Percentiles rank a stretch among this genome's conserved stretches.
phyloP scores from a whole-genome alignment of 2,113 vertebrate genomes.

The Eurystomus gularis region DNA sequence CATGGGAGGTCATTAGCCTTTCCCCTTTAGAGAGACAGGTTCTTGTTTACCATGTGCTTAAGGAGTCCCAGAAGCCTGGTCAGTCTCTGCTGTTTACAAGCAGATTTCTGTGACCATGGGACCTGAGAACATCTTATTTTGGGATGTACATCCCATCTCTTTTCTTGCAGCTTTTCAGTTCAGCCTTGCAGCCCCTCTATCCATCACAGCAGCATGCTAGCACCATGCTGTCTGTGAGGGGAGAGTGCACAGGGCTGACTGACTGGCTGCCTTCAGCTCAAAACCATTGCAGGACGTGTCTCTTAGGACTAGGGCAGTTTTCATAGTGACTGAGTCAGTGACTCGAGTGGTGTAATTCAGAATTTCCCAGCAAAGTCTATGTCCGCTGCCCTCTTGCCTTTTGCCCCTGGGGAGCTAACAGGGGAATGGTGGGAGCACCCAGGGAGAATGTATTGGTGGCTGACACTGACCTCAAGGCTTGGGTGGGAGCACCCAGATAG shows the following conservation, averaged over 20 bases:
- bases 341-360: not conserved
- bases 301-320: not conserved
- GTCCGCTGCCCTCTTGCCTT: not conserved
- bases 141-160: not conserved
- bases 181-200: not conserved
- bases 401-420: not conserved
- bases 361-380: not conserved
- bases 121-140: not conserved
- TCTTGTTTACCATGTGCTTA: not conserved
- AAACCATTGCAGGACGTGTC: not conserved
- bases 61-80: not conserved
- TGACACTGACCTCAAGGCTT: not conserved
- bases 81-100: not conserved
- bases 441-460: fast-evolving
- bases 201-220: fast-evolving
- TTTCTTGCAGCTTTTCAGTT: not conserved
- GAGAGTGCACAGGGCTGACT: not conserved
- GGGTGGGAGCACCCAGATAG: not conserved
- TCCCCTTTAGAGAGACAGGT: not conserved
- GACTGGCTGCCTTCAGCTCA: not conserved
- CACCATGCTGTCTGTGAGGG: not conserved
- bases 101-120: not conserved
- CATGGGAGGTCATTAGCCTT: not conserved
- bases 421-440: not conserved
- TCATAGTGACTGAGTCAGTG: not conserved